A percentile compares a stretch with the other conserved stretches of the same genome.
Conservation (phyloP, 2,888 invertebrate genomes). For the Dusona sp. region DNA sequence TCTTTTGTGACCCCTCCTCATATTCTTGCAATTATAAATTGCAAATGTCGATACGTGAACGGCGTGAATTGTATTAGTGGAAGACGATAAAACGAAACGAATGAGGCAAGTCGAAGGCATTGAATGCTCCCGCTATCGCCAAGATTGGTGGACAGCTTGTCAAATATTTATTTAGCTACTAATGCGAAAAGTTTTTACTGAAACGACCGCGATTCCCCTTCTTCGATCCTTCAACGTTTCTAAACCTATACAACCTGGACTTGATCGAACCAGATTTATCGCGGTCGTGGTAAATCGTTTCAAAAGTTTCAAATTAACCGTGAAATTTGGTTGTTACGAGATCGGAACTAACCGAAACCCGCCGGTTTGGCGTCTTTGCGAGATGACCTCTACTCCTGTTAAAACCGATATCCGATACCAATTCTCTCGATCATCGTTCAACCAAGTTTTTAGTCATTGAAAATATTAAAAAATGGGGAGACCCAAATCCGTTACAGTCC, state of each 20-base stretch:
- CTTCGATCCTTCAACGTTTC: conserved; percentile 19
- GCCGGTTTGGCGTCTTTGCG: conserved; percentile 2
- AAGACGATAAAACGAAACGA: conserved; percentile 56
- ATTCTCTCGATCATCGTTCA: not conserved
- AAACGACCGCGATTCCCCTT: conserved; percentile 28
- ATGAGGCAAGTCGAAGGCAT: conserved; percentile 18
- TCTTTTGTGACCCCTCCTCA: conserved; percentile 39
- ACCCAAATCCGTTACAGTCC: too few relatives aligned
- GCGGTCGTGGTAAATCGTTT: conserved; percentile 72
- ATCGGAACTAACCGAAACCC: not conserved
- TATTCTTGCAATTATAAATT: conserved; percentile 67
- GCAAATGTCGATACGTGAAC: conserved; percentile 58
- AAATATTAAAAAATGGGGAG: too few relatives aligned
- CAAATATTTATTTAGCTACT: conserved; percentile 75
- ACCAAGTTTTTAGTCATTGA: too few relatives aligned
- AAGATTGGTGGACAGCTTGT: conserved; percentile 58
- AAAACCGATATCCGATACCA: not conserved
- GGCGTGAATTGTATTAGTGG: conserved; percentile 5
- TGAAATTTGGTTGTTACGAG: conserved; percentile 77
- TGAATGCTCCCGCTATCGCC: conserved; percentile 29
- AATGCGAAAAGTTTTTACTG: conserved; percentile 75
- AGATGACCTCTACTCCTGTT: not conserved
- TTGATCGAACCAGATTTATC: conserved; percentile 51
- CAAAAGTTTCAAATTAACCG: conserved; percentile 79
- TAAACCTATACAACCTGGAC: conserved; percentile 41